Base-by-base conservation (phyloP, 2,113 vertebrate genomes). In the Lophura nycthemera region DNA sequence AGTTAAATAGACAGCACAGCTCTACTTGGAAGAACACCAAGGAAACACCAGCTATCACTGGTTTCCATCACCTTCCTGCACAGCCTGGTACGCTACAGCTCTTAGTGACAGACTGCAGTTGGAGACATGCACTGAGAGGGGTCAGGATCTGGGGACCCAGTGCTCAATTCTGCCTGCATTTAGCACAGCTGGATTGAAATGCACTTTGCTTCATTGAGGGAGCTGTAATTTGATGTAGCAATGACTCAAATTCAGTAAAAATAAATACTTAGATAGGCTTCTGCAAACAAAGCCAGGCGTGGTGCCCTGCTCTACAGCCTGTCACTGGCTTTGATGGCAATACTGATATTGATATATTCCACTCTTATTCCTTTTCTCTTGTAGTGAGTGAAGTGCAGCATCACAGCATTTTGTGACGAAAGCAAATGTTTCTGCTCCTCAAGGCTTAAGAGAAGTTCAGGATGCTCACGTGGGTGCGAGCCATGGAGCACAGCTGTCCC, bases 121-220 rank as follows among this genome's bases (percentile, higher is more conserved):
- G 3, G 7, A 36, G 47, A 6, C 8, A 2, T 0, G 2, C 8
- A 10, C 13, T 0, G 0, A 10, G 4, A 0, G 6, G 4, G 34
- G 9, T 24, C 15, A 2, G 14, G 22, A 13, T 63, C 36, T 34
- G 15, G 1, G 3, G 34, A 16, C 38, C 29, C 50, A 9, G 48
- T 0, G 21, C 9, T 21, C 34, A 22, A 11, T 7, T 11, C 36
- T 32, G 48, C 32, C 29, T 25, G 30, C 11, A 3, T 20, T 24
- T 10, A 36, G 40, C 54, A 40, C n/a, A 11, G 29, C 9, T 15
- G 17, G 15, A 7, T 2, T 19, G 13, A 13, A 4, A 22, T 21
- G 32, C 8, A 1, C 13, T 57, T n/a, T 20, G 32, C 59, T 40
- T 65, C 43, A 2, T 30, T 22, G 34, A 45, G 32, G 30, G 36